Percentiles rank a stretch among this genome's conserved stretches.
These are phyloP conservation scores for Steromphala cineraria DNA, from an alignment of 2,888 invertebrate genomes.

Conservation along the genomic window DNA sequence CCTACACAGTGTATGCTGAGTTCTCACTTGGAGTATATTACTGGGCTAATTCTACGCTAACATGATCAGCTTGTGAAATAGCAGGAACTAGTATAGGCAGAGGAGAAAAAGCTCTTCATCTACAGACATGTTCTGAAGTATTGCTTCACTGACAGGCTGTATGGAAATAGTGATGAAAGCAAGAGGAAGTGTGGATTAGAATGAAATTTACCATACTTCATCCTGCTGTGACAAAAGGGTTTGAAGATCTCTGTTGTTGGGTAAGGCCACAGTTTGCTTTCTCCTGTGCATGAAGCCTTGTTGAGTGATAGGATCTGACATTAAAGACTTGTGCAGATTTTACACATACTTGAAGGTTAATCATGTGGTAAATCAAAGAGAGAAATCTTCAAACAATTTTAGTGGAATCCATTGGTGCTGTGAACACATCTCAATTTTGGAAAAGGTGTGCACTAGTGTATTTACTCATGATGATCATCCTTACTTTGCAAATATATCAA, in stretches of 20 bases:
- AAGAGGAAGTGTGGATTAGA: background rate
- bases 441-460: too few relatives aligned
- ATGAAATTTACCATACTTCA: background rate
- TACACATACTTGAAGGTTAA: too few relatives aligned
- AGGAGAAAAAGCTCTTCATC: background rate
- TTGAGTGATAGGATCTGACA: too few relatives aligned
- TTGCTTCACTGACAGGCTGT: background rate
- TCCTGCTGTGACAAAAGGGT: background rate
- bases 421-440: too few relatives aligned
- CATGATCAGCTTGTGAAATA: slow-evolving; percentile 4
- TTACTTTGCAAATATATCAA: too few relatives aligned
- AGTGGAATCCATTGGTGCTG: too few relatives aligned
- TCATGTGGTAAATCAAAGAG: too few relatives aligned
- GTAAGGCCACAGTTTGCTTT: too few relatives aligned
- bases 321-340: too few relatives aligned
- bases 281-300: too few relatives aligned
- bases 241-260: background rate
- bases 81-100: background rate
- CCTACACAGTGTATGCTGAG: background rate
- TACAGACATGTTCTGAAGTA: background rate
- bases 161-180: background rate
- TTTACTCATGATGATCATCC: too few relatives aligned
- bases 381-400: too few relatives aligned
- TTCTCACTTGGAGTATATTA: background rate
- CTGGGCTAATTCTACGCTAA: background rate